Base-by-base conservation (phyloP, 2,888 invertebrate species). In the Craniophora ligustri region DNA sequence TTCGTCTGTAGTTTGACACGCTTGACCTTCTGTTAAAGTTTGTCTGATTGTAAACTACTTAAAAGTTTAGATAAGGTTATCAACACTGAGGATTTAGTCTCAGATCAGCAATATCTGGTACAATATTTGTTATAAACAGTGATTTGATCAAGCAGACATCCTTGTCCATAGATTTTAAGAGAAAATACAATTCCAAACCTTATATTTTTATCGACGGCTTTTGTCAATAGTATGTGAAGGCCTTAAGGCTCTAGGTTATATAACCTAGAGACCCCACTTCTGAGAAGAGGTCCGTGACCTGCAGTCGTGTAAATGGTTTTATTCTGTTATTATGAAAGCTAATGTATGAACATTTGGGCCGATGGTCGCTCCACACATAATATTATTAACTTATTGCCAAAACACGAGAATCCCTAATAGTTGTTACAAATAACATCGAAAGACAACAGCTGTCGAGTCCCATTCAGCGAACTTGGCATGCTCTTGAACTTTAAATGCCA, bases 381-480 rank as follows among this genome's bases (percentile, higher is more conserved):
- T 54, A 46, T 39, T 32, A 39, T 42, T 35, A 39, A 28, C 28
- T 32, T 32, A 14, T 18, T 66, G 49, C 39, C 47, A 67, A 63
- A 50, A 54, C 32, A 59, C n/a, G 14, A 40, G 18, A 46, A 31
- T 15, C 31, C 23, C 35, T 38, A 51, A 63, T 49, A 54, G 44
- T 48, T 50, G 48, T 56, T 58, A 60, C 51, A 54, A 58, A 65
- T 54, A 42, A 59, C 41, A 56, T 55, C 26, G 42, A 57, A 32
- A 53, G 58, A 75, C 71, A 79, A 71, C 76, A 76, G 76, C 75
- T 70, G 74, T 55, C 49, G 69, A 57, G 55, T 54, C 42, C 66
- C 67, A 70, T 79, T 72, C 70, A 67, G 57, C 71, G 73, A 76
- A 74, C 74, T 83, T 79, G 81, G 78, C 80, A 78, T 67, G 63